Percentiles rank a stretch among this genome's conserved stretches.
Conservation (phyloP, 1,140 invertebrate genomes). For the Drosophila mayri region DNA sequence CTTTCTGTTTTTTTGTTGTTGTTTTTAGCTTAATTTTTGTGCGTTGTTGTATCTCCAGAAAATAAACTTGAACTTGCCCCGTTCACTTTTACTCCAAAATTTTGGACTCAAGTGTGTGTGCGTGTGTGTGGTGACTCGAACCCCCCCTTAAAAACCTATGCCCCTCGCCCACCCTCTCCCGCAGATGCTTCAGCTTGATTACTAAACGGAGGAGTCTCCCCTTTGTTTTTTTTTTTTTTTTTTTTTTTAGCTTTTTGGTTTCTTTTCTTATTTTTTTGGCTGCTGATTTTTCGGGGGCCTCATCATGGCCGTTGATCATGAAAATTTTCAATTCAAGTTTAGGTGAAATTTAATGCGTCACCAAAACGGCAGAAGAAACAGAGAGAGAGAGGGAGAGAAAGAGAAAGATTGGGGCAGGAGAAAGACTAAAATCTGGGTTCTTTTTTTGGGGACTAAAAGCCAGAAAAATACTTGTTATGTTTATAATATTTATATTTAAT, state of each 20-base stretch:
- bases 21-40: constrained; percentile 71
- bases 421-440: neutral
- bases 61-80: constrained; percentile 84
- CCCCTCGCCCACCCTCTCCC: neutral
- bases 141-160: neutral
- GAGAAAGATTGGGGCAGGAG: neutral
- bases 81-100: constrained; percentile 80
- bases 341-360: constrained; percentile 79
- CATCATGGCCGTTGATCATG: constrained; percentile 78
- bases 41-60: constrained; percentile 67
- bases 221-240: constrained; percentile 11
- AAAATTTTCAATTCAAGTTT: constrained; percentile 84
- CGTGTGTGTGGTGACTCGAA: constrained; percentile 2
- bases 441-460: neutral
- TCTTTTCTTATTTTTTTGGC: constrained; percentile 6
- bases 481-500: neutral
- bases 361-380: constrained; percentile 6
- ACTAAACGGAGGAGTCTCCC: constrained; percentile 38
- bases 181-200: constrained; percentile 45
- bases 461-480: neutral
- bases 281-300: constrained; percentile 35
- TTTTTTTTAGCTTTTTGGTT: constrained; percentile 2
- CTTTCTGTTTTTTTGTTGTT: constrained; percentile 16
- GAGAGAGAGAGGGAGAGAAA: neutral
- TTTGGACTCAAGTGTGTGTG: neutral